Evolutionary conservation across 2,888 invertebrate genomes (phyloP).

Genomic region (Melanchra persicariae): DNA sequence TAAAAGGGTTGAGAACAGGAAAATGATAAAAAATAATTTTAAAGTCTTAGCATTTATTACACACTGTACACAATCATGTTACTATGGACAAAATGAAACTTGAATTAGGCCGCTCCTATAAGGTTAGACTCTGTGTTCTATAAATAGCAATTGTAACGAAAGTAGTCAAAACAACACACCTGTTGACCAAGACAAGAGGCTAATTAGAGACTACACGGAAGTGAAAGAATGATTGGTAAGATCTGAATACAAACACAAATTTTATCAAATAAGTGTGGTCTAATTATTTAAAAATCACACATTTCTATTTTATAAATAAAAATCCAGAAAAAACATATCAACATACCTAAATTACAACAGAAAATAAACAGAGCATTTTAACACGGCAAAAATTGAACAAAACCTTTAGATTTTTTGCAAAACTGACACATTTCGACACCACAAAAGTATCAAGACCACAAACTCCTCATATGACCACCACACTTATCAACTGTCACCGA

Average conservation of each 20-base stretch:
- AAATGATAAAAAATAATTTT: conserved; percentile 2
- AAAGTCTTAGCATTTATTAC: conserved; percentile 9
- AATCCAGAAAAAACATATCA: not conserved
- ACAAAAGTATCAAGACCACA: conserved; percentile 48
- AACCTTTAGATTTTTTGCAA: conserved; percentile 2
- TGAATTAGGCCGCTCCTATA: not conserved
- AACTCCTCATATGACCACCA: conserved; percentile 32
- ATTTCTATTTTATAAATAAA: not conserved
- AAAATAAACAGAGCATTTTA: not conserved
- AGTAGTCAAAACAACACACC: not conserved
- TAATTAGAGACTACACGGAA: conserved; percentile 14
- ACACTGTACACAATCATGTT: not conserved
- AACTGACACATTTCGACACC: conserved; percentile 26
- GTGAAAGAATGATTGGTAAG: conserved; percentile 32
- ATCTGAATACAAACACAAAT: conserved; percentile 10
- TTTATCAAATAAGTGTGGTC: not conserved
- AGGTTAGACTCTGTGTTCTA: not conserved
- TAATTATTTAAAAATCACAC: not conserved
- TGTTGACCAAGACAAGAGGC: not conserved
- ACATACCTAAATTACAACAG: not conserved
- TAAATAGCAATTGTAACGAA: conserved; percentile 9
- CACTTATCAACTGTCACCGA: conserved; percentile 57
- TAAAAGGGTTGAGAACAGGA: not conserved
- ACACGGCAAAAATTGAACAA: not conserved
- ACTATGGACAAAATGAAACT: no score